These are phyloP conservation scores for Tichodroma muraria DNA, from an alignment of 2,113 vertebrate genomes.

Conservation along the genomic window DNA sequence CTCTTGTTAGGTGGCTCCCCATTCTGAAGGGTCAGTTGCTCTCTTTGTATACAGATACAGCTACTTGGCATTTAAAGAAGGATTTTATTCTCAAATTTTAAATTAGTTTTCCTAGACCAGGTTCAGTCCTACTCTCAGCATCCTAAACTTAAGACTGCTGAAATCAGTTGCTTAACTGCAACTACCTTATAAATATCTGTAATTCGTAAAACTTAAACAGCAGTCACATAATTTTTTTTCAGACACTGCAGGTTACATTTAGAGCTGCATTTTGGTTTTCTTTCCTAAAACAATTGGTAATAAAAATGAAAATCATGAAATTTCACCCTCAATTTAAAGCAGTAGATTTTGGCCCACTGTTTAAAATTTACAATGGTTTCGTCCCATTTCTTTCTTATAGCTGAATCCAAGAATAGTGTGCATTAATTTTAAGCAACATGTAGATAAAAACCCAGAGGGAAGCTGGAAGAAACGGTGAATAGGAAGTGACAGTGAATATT, in stretches of 20 bases:
- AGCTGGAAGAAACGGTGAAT: background rate
- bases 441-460: background rate
- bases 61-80: background rate
- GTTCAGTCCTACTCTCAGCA: background rate
- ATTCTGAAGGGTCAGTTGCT: background rate
- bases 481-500: background rate
- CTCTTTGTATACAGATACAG: background rate
- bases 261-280: background rate
- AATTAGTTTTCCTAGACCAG: background rate
- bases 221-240: background rate
- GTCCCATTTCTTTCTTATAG: background rate
- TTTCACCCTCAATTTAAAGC: background rate
- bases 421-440: background rate
- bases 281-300: background rate
- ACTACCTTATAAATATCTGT: background rate
- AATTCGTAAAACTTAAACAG: background rate
- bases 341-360: background rate
- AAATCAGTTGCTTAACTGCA: background rate
- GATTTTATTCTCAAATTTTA: background rate
- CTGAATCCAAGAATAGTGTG: background rate
- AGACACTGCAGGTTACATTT: background rate
- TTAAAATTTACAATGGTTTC: background rate
- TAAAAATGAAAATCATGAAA: background rate
- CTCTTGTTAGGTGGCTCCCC: background rate
- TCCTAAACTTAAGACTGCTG: background rate